Conservation (phyloP, 2,797 vertebrate species). For the Spinibarbus caldwelli region DNA sequence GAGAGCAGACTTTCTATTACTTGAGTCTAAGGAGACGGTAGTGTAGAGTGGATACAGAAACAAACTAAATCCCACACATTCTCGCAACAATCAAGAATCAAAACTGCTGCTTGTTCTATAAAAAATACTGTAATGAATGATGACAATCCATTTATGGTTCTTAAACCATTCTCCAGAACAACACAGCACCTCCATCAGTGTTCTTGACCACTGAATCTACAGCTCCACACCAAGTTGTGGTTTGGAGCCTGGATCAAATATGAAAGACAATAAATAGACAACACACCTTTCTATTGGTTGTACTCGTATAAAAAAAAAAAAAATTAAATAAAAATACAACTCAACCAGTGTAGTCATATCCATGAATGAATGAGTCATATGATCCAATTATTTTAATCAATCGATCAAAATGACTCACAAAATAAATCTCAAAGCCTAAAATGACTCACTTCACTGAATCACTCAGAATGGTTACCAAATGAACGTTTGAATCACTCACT, state of each 20-base stretch:
- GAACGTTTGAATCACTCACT: neutral
- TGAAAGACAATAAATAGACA: neutral
- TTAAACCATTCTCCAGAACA: neutral
- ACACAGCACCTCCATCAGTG: too few species aligned
- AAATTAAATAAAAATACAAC: neutral
- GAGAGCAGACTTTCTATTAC: slow-evolving; percentile 20
- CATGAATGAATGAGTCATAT: neutral
- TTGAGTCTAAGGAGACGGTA: neutral
- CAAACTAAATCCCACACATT: neutral
- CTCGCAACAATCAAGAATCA: too few species aligned
- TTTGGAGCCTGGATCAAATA: neutral
- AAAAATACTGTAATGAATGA: neutral
- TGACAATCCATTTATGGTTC: neutral
- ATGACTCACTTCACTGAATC: neutral
- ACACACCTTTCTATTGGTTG: neutral
- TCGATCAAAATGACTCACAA: neutral
- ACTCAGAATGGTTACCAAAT: too few species aligned
- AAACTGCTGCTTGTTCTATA: neutral
- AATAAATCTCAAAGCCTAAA: neutral
- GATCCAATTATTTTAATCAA: neutral
- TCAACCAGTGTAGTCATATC: neutral
- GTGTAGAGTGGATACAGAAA: neutral
- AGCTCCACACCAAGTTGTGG: neutral
- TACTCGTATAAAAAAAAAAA: neutral
- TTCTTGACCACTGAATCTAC: neutral